Evolutionary conservation across 2,113 vertebrate species (phyloP).

Genomic region (Microtus oregoni): DNA sequence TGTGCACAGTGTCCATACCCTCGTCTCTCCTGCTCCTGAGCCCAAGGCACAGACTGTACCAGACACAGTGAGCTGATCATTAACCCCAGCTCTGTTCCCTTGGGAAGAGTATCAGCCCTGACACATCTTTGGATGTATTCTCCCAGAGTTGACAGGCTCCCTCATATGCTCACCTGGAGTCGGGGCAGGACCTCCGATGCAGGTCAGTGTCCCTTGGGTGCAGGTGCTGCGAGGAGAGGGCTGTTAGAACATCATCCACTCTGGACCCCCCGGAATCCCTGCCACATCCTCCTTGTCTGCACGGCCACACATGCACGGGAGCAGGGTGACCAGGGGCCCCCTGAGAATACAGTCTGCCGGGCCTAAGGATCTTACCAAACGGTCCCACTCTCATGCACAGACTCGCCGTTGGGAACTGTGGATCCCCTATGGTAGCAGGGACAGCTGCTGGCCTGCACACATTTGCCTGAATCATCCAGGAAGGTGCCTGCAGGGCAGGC

Average conservation of each 20-base stretch:
- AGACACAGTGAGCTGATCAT: too few species aligned
- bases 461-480: constrained; percentile 86
- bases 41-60: background rate
- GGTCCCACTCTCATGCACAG: constrained; percentile 83
- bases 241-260: background rate
- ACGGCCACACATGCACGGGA: background rate
- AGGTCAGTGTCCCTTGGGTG: constrained; percentile 84
- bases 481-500: constrained; percentile 85
- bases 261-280: accelerated
- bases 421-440: constrained; percentile 88
- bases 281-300: background rate
- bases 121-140: too few species aligned
- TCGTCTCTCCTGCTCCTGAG: accelerated
- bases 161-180: constrained; percentile 81
- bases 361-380: constrained; percentile 84
- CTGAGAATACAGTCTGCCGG: background rate
- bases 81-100: accelerated
- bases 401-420: constrained; percentile 85
- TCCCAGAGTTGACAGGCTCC: accelerated
- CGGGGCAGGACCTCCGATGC: constrained; percentile 82
- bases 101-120: accelerated
- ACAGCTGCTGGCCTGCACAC: constrained; percentile 85
- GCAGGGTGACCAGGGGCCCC: background rate
- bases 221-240: constrained; percentile 83
- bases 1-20: too few species aligned